Evolutionary conservation across 1,140 invertebrate species (phyloP).

Genomic region (Zaprionus africanus): DNA sequence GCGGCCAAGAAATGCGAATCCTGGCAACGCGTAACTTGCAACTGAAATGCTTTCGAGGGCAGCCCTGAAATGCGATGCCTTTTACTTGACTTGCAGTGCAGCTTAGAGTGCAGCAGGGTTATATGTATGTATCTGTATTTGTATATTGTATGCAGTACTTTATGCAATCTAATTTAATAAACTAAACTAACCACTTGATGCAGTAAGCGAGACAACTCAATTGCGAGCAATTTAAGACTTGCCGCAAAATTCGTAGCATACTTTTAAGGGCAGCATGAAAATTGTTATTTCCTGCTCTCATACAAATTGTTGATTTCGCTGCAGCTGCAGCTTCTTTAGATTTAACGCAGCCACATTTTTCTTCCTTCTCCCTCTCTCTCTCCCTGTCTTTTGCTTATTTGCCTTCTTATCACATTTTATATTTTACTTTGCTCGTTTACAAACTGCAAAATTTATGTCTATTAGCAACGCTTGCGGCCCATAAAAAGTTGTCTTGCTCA

Average conservation of each 20-base stretch:
- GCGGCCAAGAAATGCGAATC: not conserved
- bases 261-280: not conserved
- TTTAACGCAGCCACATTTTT: not conserved
- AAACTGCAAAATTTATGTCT: conserved; percentile 50
- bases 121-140: not conserved
- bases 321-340: not conserved
- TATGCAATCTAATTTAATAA: conserved; percentile 1
- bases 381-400: conserved; percentile 10
- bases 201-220: conserved; percentile 4
- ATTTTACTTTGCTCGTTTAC: conserved; percentile 13
- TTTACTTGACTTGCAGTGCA: not conserved
- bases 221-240: not conserved
- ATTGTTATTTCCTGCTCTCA: not conserved
- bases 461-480: conserved; percentile 45
- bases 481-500: conserved; percentile 34
- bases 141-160: not conserved
- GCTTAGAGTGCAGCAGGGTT: not conserved
- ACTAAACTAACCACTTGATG: not conserved
- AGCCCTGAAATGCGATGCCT: not conserved
- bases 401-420: conserved; percentile 24
- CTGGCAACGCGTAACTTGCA: not conserved
- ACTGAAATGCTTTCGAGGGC: not conserved
- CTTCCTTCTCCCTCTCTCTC: conserved; percentile 10
- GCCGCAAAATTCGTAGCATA: not conserved
- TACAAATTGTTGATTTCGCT: not conserved